Conservation (phyloP, 2,888 invertebrate genomes). For the Ectemnius lituratus region DNA sequence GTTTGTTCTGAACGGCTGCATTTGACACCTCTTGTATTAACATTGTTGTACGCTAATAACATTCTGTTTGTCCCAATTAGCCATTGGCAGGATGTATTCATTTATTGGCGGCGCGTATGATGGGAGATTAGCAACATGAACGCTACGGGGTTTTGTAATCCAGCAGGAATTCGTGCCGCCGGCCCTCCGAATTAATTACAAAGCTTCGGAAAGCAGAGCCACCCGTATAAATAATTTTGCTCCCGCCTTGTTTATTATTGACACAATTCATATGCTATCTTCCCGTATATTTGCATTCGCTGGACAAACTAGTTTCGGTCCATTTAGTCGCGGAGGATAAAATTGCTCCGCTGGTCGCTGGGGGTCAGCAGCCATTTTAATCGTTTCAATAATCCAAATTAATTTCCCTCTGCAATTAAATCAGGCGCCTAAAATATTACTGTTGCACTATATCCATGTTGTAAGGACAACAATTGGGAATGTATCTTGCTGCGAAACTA, state of each 20-base stretch:
- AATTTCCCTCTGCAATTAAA: no score
- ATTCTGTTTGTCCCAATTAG: slow-evolving; percentile 47
- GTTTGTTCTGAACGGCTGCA: slow-evolving; percentile 22
- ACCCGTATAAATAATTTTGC: background rate
- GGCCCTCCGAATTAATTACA: background rate
- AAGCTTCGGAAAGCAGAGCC: background rate
- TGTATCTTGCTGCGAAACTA: no score
- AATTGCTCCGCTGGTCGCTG: no score
- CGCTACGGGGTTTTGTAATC: slow-evolving; percentile 13
- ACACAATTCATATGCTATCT: no score
- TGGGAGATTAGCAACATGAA: slow-evolving; percentile 16
- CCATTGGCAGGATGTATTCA: slow-evolving; percentile 14
- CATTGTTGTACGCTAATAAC: slow-evolving; percentile 37
- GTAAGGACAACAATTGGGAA: no score
- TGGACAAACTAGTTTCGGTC: no score
- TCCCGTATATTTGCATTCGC: no score
- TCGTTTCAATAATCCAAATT: no score
- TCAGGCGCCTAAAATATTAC: no score
- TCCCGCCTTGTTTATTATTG: background rate
- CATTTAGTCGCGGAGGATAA: no score
- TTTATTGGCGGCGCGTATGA: slow-evolving; percentile 20
- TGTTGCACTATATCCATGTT: no score
- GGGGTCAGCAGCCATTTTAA: no score
- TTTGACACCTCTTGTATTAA: slow-evolving; percentile 21
- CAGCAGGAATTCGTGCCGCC: background rate